Base-by-base conservation (phyloP, 2,888 invertebrate species). In the Papilio protenor region DNA sequence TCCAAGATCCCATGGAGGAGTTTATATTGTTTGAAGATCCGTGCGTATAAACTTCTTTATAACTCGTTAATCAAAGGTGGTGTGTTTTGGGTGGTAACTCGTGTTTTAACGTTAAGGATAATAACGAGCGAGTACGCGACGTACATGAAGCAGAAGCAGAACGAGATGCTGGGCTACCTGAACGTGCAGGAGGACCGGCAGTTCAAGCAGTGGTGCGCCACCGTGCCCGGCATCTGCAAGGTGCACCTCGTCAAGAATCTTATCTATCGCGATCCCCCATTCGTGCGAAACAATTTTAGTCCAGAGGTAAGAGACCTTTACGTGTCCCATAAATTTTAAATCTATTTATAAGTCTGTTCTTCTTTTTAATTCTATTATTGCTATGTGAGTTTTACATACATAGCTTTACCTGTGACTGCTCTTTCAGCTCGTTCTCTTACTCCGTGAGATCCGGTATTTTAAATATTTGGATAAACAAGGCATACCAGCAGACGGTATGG, bases 381-480 rank as follows among this genome's bases (percentile, higher is more conserved):
- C n/a, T n/a, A n/a, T n/a, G n/a, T n/a, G n/a, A n/a, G n/a, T 16
- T 18, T 18, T 5, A 55, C 18, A 16, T 4, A 47, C 12, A 47
- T 47, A 16, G n/a, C 0, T n/a, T 55, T 55, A 55, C 16, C 14
- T 16, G 16, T 55, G 21, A n/a, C 11, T 55, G n/a, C n/a, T 23
- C 6, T 27, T 66, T 0, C 90, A 97, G 96, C 92, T 99, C 61
- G 96, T 95, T 66, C 96, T 96, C 81, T 94, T 97, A 21, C 90
- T 99, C n/a, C 96, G 97, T 75, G 98, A 99, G 93, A 97, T 97
- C 52, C 96, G 97, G 78, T 98, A 98, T 84, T 94, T 98, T 92
- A 96, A 96, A 76, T 95, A 96, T 80, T 92, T 97, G 84, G 95
- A 96, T 0, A 95, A 95, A 81, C 96, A 96, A 79, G 95, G 96